These are phyloP conservation scores for Promerops cafer DNA, from an alignment of 2,113 vertebrate species.

Conservation along the genomic window DNA sequence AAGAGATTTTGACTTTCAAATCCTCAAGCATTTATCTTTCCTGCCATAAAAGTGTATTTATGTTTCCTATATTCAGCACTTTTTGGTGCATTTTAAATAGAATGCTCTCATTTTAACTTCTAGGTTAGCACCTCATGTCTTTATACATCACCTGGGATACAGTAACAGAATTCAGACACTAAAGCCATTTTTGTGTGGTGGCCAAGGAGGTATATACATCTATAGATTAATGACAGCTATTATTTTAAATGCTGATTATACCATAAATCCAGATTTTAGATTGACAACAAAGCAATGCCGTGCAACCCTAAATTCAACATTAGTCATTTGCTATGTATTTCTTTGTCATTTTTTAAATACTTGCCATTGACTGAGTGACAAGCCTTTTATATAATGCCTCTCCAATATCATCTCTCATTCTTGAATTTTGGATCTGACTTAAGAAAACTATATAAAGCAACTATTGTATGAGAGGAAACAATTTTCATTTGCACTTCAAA, in stretches of 20 bases:
- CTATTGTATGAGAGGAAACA: conserved; percentile 56
- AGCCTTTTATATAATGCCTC: conserved; percentile 21
- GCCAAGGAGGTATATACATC: not conserved
- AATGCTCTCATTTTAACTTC: not conserved
- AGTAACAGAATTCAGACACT: not conserved
- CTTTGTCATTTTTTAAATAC: not conserved
- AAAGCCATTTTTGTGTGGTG: not conserved
- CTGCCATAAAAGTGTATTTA: not conserved
- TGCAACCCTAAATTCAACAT: not conserved
- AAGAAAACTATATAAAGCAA: conserved; percentile 61
- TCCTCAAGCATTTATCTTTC: not conserved
- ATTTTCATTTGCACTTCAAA: conserved; percentile 57
- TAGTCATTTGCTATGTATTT: not conserved
- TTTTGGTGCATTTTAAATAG: not conserved
- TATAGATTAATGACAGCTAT: not conserved
- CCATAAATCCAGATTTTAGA: not conserved
- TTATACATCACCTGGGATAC: not conserved
- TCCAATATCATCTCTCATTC: conserved; percentile 49
- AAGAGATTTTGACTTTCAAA: not conserved
- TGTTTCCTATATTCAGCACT: not conserved
- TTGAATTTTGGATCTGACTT: conserved; percentile 64
- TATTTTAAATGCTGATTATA: not conserved
- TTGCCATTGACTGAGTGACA: conserved; percentile 5
- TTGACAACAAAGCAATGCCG: not conserved
- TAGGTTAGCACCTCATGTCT: not conserved